Percentiles rank a stretch among this genome's conserved stretches.
These are phyloP conservation scores for Drosophila incognita DNA, from an alignment of 2,888 invertebrate species.

Conservation along the genomic window DNA sequence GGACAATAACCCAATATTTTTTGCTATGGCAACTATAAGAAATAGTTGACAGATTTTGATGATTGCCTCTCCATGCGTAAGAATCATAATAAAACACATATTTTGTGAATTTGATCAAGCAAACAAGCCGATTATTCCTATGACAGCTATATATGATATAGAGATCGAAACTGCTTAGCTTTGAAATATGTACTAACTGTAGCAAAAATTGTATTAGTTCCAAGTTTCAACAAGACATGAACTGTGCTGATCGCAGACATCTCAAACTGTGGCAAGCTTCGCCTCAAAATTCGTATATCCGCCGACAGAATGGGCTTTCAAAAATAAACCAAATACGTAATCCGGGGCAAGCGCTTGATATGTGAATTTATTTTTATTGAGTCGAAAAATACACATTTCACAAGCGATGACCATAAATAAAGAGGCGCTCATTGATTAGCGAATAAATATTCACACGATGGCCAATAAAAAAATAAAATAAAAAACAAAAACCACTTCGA, in stretches of 20 bases:
- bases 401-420: constrained; percentile 52
- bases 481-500: constrained; percentile 5
- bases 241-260: no score
- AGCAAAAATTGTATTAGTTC: rapidly evolving
- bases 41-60: background rate
- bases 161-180: no score
- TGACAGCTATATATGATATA: background rate
- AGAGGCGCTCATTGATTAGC: constrained; percentile 60
- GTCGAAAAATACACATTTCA: constrained; percentile 31
- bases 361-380: constrained; percentile 48
- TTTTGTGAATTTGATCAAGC: no score
- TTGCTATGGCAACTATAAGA: background rate
- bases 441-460: constrained; percentile 68
- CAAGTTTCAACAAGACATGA: no score
- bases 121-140: background rate
- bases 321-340: constrained; percentile 27
- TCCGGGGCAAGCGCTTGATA: constrained; percentile 23
- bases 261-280: background rate
- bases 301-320: background rate
- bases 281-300: background rate
- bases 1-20: background rate
- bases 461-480: constrained; percentile 7
- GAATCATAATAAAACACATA: no score
- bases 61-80: background rate
- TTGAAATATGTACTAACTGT: no score